Evolutionary conservation across 1,140 invertebrate genomes (phyloP).

Genomic region (Chlorops oryzae): DNA sequence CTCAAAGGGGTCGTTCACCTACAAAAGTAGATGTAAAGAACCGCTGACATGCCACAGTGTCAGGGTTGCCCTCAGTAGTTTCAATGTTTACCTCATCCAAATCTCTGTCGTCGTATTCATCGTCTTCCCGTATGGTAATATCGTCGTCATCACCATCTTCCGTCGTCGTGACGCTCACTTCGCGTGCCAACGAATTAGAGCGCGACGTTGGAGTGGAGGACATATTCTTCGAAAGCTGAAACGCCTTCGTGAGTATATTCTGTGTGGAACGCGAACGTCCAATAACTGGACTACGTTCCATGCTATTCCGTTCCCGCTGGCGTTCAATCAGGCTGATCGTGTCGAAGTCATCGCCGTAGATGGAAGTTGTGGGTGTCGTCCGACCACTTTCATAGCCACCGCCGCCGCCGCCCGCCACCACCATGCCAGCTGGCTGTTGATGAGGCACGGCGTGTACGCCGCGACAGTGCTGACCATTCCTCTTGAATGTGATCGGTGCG

Average conservation of each 20-base stretch:
- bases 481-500: slow-evolving; percentile 80
- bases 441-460: slow-evolving; percentile 44
- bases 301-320: slow-evolving; percentile 37
- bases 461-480: slow-evolving; percentile 59
- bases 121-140: slow-evolving; percentile 41
- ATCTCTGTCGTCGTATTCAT: slow-evolving; percentile 44
- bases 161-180: slow-evolving; percentile 34
- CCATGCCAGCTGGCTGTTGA: slow-evolving; percentile 15
- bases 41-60: too few relatives aligned
- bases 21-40: too few relatives aligned
- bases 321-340: slow-evolving; percentile 43
- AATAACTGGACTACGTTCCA: slow-evolving; percentile 44
- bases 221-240: slow-evolving; percentile 62
- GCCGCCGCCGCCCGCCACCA: slow-evolving; percentile 39
- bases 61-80: too few relatives aligned
- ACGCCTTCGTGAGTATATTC: slow-evolving; percentile 73
- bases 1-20: too few relatives aligned
- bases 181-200: slow-evolving; percentile 48
- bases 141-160: slow-evolving; percentile 34
- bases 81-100: slow-evolving; percentile 33
- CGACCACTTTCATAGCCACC: slow-evolving; percentile 33
- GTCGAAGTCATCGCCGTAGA: slow-evolving; percentile 31
- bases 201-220: slow-evolving; percentile 40
- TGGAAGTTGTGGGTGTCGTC: slow-evolving; percentile 30
- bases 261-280: slow-evolving; percentile 66